Percentiles rank a stretch among this genome's conserved stretches.
Conservation (phyloP, 2,888 invertebrate genomes). For the Choristoneura rosaceana region DNA sequence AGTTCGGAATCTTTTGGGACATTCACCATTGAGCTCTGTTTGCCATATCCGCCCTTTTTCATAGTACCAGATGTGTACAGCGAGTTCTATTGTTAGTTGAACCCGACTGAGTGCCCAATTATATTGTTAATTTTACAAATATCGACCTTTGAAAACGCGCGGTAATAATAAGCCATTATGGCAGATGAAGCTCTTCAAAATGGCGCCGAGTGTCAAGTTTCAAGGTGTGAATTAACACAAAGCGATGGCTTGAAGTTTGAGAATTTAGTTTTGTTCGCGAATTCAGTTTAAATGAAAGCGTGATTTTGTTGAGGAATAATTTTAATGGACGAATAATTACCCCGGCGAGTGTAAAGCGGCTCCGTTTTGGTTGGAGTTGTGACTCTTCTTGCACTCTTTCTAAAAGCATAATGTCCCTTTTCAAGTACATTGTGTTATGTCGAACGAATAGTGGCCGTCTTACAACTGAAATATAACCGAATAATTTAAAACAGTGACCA, state of each 20-base stretch:
- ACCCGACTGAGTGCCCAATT: slow-evolving; percentile 81
- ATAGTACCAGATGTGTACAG: slow-evolving; percentile 75
- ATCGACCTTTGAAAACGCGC: slow-evolving; percentile 77
- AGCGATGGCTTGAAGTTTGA: slow-evolving; percentile 31
- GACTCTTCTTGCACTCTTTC: no score
- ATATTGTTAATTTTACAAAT: slow-evolving; percentile 85
- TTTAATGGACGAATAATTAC: not conserved
- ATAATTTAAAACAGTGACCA: no score
- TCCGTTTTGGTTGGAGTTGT: no score
- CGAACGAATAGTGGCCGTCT: no score
- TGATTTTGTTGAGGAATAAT: slow-evolving; percentile 5
- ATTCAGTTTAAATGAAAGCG: slow-evolving; percentile 26
- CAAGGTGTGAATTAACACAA: slow-evolving; percentile 37
- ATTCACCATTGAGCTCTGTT: slow-evolving; percentile 78
- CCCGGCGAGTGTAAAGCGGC: no score
- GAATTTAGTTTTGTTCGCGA: slow-evolving; percentile 33
- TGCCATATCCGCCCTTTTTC: slow-evolving; percentile 84
- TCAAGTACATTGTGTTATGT: no score
- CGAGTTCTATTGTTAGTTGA: slow-evolving; percentile 61
- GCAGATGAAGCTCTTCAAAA: slow-evolving; percentile 44
- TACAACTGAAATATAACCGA: no score
- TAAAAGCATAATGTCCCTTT: no score
- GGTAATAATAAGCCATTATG: slow-evolving; percentile 82
- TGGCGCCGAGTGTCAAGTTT: slow-evolving; percentile 57
- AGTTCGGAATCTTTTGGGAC: slow-evolving; percentile 68